Evolutionary conservation across 2,113 vertebrate genomes (phyloP), one percentile per base, ranked within the genome.

Genomic region (Neodontobutis hainanensis): DNA sequence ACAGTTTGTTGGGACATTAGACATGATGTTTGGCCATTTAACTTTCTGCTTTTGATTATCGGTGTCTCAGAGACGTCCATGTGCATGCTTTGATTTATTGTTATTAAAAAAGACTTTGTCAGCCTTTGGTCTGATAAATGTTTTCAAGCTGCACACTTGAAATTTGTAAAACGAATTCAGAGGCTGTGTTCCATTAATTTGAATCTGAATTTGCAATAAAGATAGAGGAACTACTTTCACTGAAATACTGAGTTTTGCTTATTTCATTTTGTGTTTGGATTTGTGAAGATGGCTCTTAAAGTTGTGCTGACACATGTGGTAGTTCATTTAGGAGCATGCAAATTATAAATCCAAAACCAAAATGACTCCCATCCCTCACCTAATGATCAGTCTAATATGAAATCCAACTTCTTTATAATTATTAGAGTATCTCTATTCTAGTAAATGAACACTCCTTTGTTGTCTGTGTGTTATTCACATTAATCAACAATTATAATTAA

Each of bases 21-120:
- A 81, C 77, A 72, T 68, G 51, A 75, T 75, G 80, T 84, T 85
- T 71, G 77, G 70, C 78, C 75, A 68, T 83, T 52, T 67, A 69
- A 51, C 65, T 40, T 57, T 77, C 84, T 88, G 86, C 70, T 81
- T 86, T 78, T 75, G 61, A 85, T 88, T 85, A 64, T 77, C 66
- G 74, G 40, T 8, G 51, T 73, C 82, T 73, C 73, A 75, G 60
- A 71, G 60, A 40, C 42, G 36, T 62, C 72, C 78, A 78, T 73
- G 77, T 78, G 82, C 48, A 6, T 36, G 46, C 75, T 78, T 77
- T 81, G 73, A 86, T 86, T 85, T 80, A 84, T 69, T 75, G 53
- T 77, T 82, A 81, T 84, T 83, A 76, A 82, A 84, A 84, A 73
- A 57, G 68, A 83, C 52, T 81, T 80, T 79, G 62, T 88, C 69